Base-by-base conservation (phyloP, 2,113 vertebrate genomes). In the Sceloporus undulatus region DNA sequence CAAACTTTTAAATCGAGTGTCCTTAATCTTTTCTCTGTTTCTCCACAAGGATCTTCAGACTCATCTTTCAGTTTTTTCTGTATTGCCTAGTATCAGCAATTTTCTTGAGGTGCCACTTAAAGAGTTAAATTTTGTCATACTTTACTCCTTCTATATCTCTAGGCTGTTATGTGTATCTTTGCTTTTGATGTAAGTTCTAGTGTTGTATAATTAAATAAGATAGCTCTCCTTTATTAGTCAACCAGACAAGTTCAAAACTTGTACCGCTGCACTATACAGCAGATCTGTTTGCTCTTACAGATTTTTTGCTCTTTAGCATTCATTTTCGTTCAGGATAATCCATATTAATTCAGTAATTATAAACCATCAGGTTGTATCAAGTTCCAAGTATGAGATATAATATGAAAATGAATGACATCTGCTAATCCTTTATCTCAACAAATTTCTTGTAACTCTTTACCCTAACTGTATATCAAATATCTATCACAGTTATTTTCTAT, bases 331-430 rank as follows among this genome's bases (percentile, higher is more conserved):
- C 82, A 84, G 11, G n/a, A 21, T 34, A 74, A 74, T 74, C 70
- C 48, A 74, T 25, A 52, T 84, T 84, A 84, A 84, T 48, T 18
- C 25, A 56, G 70, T 56, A 74, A 84, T 56, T 84, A 84, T 68
- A 38, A 84, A 74, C 27, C n/a, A 56, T 56, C 68, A 18, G 48
- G 23, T 56, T 23, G n/a, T 74, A 74, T 54, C 82, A 74, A 38
- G 70, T 73, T 73, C 48, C 54, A 74, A 56, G 29, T 38, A 9
- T 74, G 68, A 83, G 40, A 70, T 83, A 40, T 42, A 70, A 52
- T 70, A 83, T 52, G 81, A 74, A 84, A 56, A 74, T 84, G 68
- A 73, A 71, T 21, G 52, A 23, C 82, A 73, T 84, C 70, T 74
- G 82, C 82, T 84, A 74, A 84, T 84, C 42, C 42, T 34, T 8